Evolutionary conservation across 1,140 invertebrate genomes (phyloP).

Genomic region (Plodia interpunctella): DNA sequence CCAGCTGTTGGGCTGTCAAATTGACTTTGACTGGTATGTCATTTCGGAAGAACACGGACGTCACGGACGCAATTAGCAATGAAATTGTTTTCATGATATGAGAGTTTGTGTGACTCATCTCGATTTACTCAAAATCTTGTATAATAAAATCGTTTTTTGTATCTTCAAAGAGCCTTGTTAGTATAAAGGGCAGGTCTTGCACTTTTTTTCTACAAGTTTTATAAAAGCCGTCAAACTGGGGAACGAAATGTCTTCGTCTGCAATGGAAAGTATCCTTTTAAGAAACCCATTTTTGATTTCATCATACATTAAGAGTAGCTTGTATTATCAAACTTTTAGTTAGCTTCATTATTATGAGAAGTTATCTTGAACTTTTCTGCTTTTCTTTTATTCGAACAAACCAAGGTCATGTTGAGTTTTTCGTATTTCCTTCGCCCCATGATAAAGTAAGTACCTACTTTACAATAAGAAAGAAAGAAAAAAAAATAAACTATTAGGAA

Average conservation of each 20-base stretch:
- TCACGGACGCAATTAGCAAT: no score
- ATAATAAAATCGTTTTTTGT: no score
- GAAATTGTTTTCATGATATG: background rate
- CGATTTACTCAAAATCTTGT: no score
- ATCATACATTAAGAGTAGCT: background rate
- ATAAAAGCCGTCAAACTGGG: conserved; percentile 80
- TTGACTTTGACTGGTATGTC: no score
- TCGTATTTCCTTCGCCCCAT: no score
- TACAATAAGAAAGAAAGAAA: no score
- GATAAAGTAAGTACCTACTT: no score
- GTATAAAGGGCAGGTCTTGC: conserved; percentile 18
- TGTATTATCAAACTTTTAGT: background rate
- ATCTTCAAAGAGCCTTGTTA: background rate
- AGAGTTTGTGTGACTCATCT: background rate
- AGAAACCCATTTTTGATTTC: conserved; percentile 10
- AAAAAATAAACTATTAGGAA: no score
- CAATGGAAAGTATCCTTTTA: conserved; percentile 93
- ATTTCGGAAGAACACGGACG: no score
- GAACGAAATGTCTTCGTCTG: conserved; percentile 90
- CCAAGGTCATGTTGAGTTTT: background rate
- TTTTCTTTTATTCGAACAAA: background rate
- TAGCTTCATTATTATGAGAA: background rate
- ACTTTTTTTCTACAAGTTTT: conserved; percentile 39
- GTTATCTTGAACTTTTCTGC: background rate
- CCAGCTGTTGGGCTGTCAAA: no score